Conservation (phyloP, 1,140 invertebrate genomes). For the Manduca sexta region DNA sequence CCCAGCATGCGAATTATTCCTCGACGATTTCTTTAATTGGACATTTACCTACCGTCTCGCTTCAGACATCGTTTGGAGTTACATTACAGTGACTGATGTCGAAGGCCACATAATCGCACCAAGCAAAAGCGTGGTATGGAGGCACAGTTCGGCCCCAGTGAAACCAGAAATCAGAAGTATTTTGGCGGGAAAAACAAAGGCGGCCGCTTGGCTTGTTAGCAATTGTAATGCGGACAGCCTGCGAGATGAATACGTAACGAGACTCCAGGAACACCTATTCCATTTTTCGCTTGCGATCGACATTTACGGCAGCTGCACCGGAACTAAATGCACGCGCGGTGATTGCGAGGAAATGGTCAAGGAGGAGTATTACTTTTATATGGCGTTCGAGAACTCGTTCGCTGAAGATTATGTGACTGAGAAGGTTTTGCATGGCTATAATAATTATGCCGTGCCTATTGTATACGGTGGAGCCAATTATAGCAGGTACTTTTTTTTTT, state of each 20-base stretch:
- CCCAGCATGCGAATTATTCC: constrained; percentile 33
- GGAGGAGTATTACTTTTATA: constrained; percentile 77
- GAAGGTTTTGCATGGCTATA: constrained; percentile 73
- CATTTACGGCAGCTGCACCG: constrained; percentile 77
- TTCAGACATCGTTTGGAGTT: constrained; percentile 77
- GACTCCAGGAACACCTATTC: constrained; percentile 74
- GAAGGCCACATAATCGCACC: constrained; percentile 41
- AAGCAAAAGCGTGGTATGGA: constrained; percentile 23
- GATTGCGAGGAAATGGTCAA: constrained; percentile 55
- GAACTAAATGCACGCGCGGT: constrained; percentile 32
- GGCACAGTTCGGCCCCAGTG: constrained; percentile 25
- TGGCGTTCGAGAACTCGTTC: constrained; percentile 79
- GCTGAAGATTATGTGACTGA: constrained; percentile 78
- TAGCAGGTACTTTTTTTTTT: constrained; percentile 28
- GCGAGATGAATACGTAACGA: constrained; percentile 74
- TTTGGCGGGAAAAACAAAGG: constrained; percentile 53
- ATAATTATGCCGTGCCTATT: constrained; percentile 68
- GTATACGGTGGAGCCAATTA: constrained; percentile 63
- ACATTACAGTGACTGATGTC: constrained; percentile 41
- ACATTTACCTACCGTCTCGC: constrained; percentile 78
- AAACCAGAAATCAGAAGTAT: constrained; percentile 23
- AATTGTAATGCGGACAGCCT: constrained; percentile 74
- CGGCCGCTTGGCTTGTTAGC: constrained; percentile 77
- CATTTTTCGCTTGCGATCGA: constrained; percentile 70
- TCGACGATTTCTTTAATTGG: constrained; percentile 74